phyloP scores from a whole-genome alignment of 1,140 invertebrate genomes.

The Ceratina japonica region DNA sequence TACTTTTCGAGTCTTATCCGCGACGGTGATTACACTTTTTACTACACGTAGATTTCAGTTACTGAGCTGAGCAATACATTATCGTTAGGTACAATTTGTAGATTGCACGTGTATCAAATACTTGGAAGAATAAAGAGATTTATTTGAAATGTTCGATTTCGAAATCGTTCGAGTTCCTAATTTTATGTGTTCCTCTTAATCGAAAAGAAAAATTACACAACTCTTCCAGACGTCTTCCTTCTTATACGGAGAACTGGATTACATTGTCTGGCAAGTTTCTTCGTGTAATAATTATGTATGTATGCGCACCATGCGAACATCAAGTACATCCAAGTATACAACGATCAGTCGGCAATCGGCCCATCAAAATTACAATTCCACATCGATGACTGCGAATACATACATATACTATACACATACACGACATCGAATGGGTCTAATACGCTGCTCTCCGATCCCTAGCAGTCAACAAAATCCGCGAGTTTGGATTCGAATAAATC shows the following conservation, averaged over 20 bases:
- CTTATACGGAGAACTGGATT: constrained; percentile 2
- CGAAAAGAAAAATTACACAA: not conserved
- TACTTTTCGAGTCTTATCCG: no score
- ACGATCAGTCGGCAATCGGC: not conserved
- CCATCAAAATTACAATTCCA: not conserved
- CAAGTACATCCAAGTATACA: not conserved
- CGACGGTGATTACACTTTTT: no score
- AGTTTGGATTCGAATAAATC: not conserved
- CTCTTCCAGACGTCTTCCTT: not conserved
- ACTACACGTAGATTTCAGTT: no score
- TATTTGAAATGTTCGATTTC: not conserved
- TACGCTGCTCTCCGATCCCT: no score
- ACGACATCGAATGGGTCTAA: not conserved
- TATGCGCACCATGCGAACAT: not conserved
- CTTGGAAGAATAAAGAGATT: constrained; percentile 22
- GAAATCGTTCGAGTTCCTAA: not conserved
- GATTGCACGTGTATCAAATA: no score
- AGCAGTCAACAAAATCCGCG: no score
- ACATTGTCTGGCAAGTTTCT: not conserved
- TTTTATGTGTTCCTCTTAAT: not conserved
- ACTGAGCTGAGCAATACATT: no score
- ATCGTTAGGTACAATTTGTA: no score
- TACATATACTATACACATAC: not conserved
- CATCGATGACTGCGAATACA: not conserved
- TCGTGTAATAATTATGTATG: not conserved